Percentiles rank a stretch among this genome's conserved stretches.
These are phyloP conservation scores for Diachrysia chrysitis DNA, from an alignment of 2,888 invertebrate species.

Conservation along the genomic window DNA sequence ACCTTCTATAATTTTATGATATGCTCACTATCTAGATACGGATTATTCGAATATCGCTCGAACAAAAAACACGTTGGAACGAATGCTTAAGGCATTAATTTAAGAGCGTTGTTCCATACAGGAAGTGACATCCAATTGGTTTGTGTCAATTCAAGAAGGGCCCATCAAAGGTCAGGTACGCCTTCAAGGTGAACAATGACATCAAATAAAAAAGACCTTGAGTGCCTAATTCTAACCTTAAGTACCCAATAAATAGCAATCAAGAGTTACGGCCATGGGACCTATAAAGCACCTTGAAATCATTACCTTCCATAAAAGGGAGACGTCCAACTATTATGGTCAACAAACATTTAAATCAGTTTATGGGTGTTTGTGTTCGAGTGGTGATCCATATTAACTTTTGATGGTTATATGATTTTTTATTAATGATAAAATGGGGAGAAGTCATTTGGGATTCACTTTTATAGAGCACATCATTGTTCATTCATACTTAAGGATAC, in stretches of 20 bases:
- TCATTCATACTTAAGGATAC: not conserved
- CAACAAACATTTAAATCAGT: slow-evolving; percentile 66
- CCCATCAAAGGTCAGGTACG: slow-evolving; percentile 30
- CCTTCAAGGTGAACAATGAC: slow-evolving; percentile 35
- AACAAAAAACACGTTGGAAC: too few species aligned
- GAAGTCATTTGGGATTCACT: slow-evolving; percentile 32
- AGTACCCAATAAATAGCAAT: slow-evolving; percentile 48
- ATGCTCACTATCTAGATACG: not conserved
- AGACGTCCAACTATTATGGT: slow-evolving; percentile 67
- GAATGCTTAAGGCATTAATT: too few species aligned
- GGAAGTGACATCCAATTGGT: slow-evolving; percentile 3
- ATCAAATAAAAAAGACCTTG: slow-evolving; percentile 41
- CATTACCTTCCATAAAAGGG: slow-evolving; percentile 65
- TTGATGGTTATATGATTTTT: slow-evolving; percentile 61
- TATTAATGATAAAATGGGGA: slow-evolving; percentile 55
- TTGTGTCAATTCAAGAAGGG: slow-evolving; percentile 16
- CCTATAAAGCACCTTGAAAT: slow-evolving; percentile 67
- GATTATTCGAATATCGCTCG: too few species aligned
- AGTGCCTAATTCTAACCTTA: slow-evolving; percentile 33
- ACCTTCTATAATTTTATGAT: not conserved
- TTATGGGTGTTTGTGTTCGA: slow-evolving; percentile 61
- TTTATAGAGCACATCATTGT: slow-evolving; percentile 14
- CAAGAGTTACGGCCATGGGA: slow-evolving; percentile 43
- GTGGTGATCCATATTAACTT: slow-evolving; percentile 59
- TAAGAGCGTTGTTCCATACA: not conserved